These are phyloP conservation scores for Limonius californicus DNA, from an alignment of 1,140 invertebrate genomes.

Conservation along the genomic window DNA sequence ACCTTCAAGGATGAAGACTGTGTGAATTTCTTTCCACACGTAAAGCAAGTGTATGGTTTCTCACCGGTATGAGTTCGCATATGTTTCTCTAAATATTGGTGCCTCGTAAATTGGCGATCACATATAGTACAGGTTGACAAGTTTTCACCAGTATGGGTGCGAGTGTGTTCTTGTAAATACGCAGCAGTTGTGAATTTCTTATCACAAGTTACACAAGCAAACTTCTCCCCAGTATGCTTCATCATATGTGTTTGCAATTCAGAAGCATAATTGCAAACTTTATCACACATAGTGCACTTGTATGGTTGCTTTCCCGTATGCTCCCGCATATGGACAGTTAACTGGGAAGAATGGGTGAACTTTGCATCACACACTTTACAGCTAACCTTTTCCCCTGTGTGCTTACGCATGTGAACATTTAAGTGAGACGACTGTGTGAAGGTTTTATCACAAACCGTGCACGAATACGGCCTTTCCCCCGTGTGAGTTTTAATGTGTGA, in stretches of 20 bases:
- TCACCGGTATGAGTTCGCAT: conserved; percentile 60
- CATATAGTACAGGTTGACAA: conserved; percentile 51
- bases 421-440: conserved; percentile 65
- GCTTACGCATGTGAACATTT: conserved; percentile 56
- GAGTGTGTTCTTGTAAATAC: conserved; percentile 37
- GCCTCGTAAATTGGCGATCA: conserved; percentile 48
- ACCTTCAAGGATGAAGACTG: conserved; percentile 63
- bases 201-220: conserved; percentile 45
- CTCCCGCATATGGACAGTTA: conserved; percentile 62
- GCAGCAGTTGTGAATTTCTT: conserved; percentile 42
- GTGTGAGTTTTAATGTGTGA: conserved; percentile 52
- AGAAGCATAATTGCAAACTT: conserved; percentile 75
- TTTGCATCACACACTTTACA: conserved; percentile 52
- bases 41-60: conserved; percentile 72
- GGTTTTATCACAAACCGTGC: conserved; percentile 63
- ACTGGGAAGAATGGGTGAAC: conserved; percentile 57
- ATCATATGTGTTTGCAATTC: conserved; percentile 76
- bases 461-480: conserved; percentile 59
- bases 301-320: conserved; percentile 72
- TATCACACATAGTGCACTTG: conserved; percentile 60
- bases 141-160: conserved; percentile 39
- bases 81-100: conserved; percentile 46
- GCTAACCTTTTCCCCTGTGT: conserved; percentile 43
- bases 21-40: conserved; percentile 74
- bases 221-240: conserved; percentile 73